These are phyloP conservation scores for Piaya cayana DNA, from an alignment of 2,113 vertebrate genomes.

Conservation along the genomic window DNA sequence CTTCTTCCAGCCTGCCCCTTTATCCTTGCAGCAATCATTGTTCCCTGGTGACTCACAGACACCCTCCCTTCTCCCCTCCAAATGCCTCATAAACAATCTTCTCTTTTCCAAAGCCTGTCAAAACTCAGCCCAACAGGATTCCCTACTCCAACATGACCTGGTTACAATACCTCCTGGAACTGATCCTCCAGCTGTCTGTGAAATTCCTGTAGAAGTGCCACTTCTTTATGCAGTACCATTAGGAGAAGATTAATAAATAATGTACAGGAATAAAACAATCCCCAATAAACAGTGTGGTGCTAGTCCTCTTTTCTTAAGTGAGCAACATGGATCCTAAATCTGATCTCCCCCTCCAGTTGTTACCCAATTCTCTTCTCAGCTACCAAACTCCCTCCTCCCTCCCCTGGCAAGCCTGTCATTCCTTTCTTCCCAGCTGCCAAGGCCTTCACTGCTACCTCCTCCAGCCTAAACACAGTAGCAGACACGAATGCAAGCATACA, in stretches of 20 bases:
- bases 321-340: slow-evolving; percentile 56
- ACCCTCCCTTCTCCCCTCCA: not conserved
- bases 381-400: slow-evolving; percentile 6
- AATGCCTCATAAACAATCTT: slow-evolving; percentile 44
- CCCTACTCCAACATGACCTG: slow-evolving; percentile 44
- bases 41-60: slow-evolving; percentile 48
- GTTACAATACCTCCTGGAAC: slow-evolving; percentile 54
- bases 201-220: slow-evolving; percentile 36
- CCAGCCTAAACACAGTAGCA: not conserved
- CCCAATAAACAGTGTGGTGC: slow-evolving; percentile 20
- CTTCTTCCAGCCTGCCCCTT: slow-evolving; percentile 53
- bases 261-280: slow-evolving; percentile 41
- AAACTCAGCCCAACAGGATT: slow-evolving; percentile 51
- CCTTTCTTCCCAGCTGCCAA: slow-evolving; percentile 51
- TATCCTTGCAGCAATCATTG: slow-evolving; percentile 36
- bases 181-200: slow-evolving; percentile 42
- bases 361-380: slow-evolving; percentile 28
- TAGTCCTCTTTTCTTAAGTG: slow-evolving; percentile 21
- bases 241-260: slow-evolving; percentile 49
- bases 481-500: not conserved
- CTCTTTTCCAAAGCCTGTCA: slow-evolving; percentile 56
- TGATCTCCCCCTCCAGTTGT: slow-evolving; percentile 40
- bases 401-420: slow-evolving; percentile 42
- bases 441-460: not conserved
- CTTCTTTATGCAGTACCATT: slow-evolving; percentile 47